A percentile compares a stretch with the other conserved stretches of the same genome.
phyloP scores from a whole-genome alignment of 2,113 vertebrate genomes.

The Sprattus sprattus region DNA sequence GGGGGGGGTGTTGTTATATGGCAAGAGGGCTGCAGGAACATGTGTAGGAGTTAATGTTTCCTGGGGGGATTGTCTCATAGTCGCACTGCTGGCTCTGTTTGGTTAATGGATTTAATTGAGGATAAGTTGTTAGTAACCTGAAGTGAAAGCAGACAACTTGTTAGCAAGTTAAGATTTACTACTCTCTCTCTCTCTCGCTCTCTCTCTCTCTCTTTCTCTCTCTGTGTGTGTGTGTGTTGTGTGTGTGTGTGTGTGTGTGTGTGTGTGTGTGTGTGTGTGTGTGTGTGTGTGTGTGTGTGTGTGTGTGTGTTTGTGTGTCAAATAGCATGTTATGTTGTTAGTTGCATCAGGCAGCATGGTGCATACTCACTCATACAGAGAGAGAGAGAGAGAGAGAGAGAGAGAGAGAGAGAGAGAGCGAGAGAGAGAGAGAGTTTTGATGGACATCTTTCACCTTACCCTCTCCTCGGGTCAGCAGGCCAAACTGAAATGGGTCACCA shows the following conservation, averaged over 20 bases:
- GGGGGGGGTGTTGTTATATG: neutral
- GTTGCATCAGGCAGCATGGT: neutral
- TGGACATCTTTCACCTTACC: conserved; percentile 13
- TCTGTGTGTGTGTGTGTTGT: neutral
- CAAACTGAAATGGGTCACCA: conserved; percentile 34
- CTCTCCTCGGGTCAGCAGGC: conserved; percentile 20
- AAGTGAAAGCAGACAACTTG: conserved; percentile 14
- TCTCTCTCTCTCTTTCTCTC: neutral
- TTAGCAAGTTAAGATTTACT: neutral
- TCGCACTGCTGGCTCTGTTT: neutral
- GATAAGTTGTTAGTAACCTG: neutral
- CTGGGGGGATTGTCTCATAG: neutral
- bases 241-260: conserved; percentile 19
- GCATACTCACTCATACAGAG: neutral
- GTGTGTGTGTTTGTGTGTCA: neutral
- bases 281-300: conserved; percentile 14
- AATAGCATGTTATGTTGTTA: neutral
- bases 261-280: conserved; percentile 1
- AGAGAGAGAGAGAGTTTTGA: conserved; percentile 11
- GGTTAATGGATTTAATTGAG: neutral
- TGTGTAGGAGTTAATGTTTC: neutral
- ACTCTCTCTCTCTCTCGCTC: neutral
- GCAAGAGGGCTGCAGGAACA: neutral
- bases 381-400: too few relatives aligned
- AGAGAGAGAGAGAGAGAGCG: neutral